Base-by-base conservation (phyloP, 2,113 vertebrate genomes). In the Oxygymnocypris stewartii region DNA sequence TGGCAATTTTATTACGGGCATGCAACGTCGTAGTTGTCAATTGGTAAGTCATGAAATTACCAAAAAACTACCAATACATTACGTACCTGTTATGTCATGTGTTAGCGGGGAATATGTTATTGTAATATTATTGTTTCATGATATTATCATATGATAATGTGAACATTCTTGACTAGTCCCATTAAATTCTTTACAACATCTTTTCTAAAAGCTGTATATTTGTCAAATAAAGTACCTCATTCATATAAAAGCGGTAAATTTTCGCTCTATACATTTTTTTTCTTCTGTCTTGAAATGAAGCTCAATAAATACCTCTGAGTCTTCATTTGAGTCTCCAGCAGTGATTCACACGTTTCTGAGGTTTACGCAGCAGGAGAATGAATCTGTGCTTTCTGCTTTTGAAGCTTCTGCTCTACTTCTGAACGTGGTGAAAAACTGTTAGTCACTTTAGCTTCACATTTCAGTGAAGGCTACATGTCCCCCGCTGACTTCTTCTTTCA, bases 341-440 rank as follows among this genome's bases (percentile, higher is more conserved):
- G 40, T 73, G 84, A 47, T 78, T 88, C 87, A 85, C 61, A 86
- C 49, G 0, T 88, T 37, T 20, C 20, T 35, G 6, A 73, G 59
- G 42, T 69, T 23, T 6, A 25, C 2, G 10, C 20, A 54, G 42
- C 9, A 16, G 40, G 6, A 0, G 57, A 61, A 8, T 25, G 25
- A 44, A 61, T 3, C 8, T 2, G 3, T 35, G 13, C 16, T 6
- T 71, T 69, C 13, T 73, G 6, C 84, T 84, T n/a, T 79, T 84
- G 28, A 80, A 79, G 57, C 13, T 85, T 44, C 69, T 20, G n/a
- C 84, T 49, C n/a, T 20, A 16, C 76, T 84, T 20, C 44, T n/a
- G 71, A 65, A 86, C 51, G 74, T 86, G 85, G n/a, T 88, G 81
- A 88, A 84, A 84, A 37, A 37, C 10, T 2, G 16, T 28, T 82